Conservation (phyloP, 2,888 invertebrate genomes). For the Saturnia pavonia region DNA sequence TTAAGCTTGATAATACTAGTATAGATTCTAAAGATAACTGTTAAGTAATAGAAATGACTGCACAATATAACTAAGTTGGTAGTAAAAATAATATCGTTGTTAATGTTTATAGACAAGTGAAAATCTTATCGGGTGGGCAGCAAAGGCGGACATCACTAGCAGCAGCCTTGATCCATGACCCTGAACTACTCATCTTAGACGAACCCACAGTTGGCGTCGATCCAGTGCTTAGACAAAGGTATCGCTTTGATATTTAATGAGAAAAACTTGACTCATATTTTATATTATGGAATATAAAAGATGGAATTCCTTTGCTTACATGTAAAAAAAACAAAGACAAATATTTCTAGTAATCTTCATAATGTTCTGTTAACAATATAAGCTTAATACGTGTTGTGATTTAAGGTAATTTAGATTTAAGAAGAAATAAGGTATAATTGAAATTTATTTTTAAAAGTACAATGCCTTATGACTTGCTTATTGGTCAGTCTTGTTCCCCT, state of each 20-base stretch:
- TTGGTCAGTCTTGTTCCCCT: too few species aligned
- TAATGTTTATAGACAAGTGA: conserved; percentile 81
- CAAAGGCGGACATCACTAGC: conserved; percentile 94
- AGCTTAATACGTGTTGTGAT: too few species aligned
- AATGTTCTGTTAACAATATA: too few species aligned
- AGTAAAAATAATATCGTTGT: background rate
- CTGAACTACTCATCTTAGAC: conserved; percentile 94
- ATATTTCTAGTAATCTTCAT: background rate
- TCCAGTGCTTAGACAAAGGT: conserved; percentile 91
- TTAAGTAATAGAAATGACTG: background rate
- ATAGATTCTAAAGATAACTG: too few species aligned
- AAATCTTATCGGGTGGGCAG: conserved; percentile 94
- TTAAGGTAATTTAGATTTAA: too few species aligned
- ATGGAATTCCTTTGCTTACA: background rate
- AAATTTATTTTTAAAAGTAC: too few species aligned
- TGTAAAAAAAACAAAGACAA: background rate
- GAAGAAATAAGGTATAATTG: too few species aligned
- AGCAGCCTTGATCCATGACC: conserved; percentile 93
- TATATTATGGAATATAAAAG: background rate
- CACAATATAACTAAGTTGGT: background rate
- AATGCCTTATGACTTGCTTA: too few species aligned
- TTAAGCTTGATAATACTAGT: too few species aligned
- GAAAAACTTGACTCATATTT: background rate
- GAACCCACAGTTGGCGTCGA: conserved; percentile 97
- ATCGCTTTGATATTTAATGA: conserved; percentile 23